Evolutionary conservation across 2,888 invertebrate genomes (phyloP).

Genomic region (Gastracanthus pulcherrimus): DNA sequence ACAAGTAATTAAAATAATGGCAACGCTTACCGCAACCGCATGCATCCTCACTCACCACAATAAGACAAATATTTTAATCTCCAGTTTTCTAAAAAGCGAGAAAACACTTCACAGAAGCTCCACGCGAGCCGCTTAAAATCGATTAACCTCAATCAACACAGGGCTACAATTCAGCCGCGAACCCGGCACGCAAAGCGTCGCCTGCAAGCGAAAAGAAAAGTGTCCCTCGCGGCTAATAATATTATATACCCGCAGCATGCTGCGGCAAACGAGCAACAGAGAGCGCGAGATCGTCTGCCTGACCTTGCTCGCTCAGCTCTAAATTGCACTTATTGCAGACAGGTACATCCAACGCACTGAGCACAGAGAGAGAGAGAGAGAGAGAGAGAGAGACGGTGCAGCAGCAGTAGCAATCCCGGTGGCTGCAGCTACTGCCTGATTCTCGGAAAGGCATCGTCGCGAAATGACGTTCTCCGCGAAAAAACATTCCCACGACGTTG

Average conservation of each 20-base stretch:
- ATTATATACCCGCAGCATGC: background rate
- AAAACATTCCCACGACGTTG: constrained; percentile 53
- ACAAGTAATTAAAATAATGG: too few species aligned
- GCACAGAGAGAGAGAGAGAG: too few species aligned
- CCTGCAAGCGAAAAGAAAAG: constrained; percentile 16
- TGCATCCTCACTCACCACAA: too few species aligned
- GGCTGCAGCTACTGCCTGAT: background rate
- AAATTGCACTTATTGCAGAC: constrained; percentile 32
- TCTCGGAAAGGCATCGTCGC: constrained; percentile 43
- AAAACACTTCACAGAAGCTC: background rate
- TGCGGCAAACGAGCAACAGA: background rate
- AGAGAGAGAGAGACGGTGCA: background rate
- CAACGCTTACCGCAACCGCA: too few species aligned
- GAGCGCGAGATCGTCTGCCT: background rate
- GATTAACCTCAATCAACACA: constrained; percentile 45
- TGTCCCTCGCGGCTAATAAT: constrained; percentile 27
- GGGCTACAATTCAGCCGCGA: constrained; percentile 38
- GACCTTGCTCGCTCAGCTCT: constrained; percentile 1
- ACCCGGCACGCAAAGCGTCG: constrained; percentile 34
- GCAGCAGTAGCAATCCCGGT: background rate
- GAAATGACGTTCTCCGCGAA: constrained; percentile 55
- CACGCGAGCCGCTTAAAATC: constrained; percentile 42
- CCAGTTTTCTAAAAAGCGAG: background rate
- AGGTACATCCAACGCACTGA: constrained; percentile 15
- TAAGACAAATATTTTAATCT: too few species aligned